These are phyloP conservation scores for Drosophila greeni DNA, from an alignment of 2,888 invertebrate species.

Conservation along the genomic window DNA sequence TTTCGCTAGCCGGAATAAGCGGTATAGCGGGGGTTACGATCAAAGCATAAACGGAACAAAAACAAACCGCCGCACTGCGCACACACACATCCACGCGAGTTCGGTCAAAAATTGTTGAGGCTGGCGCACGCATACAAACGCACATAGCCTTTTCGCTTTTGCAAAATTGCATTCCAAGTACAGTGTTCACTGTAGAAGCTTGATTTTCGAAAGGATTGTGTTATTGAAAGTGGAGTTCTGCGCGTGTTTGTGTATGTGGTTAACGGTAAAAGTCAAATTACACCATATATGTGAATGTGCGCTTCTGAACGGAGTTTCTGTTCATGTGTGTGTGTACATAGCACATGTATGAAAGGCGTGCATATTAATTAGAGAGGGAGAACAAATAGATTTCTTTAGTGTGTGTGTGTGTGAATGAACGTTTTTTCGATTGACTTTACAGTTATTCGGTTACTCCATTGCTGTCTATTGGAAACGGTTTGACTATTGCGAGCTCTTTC, in stretches of 20 bases:
- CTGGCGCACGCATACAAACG: constrained; percentile 6
- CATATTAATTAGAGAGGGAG: not conserved
- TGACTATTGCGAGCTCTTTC: not conserved
- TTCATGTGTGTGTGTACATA: not conserved
- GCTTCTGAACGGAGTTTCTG: not conserved
- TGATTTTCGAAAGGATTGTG: not conserved
- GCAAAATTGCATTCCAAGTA: constrained; percentile 4
- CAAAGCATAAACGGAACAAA: constrained; percentile 22
- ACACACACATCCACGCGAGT: not conserved
- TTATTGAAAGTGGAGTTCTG: not conserved
- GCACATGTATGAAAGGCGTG: not conserved
- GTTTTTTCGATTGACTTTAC: too few species aligned
- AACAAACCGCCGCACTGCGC: constrained; percentile 16
- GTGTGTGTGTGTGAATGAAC: not conserved
- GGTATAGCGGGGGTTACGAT: not conserved
- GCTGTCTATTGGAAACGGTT: too few species aligned
- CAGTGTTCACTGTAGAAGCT: not conserved
- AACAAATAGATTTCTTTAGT: not conserved
- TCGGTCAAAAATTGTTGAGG: constrained; percentile 12
- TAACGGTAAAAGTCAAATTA: not conserved
- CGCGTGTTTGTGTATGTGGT: not conserved
- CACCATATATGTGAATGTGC: not conserved
- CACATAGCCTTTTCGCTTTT: not conserved
- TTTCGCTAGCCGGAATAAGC: not conserved
- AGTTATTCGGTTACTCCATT: not conserved